phyloP scores from a whole-genome alignment of 2,113 vertebrate genomes.

The Charadrius vociferus region DNA sequence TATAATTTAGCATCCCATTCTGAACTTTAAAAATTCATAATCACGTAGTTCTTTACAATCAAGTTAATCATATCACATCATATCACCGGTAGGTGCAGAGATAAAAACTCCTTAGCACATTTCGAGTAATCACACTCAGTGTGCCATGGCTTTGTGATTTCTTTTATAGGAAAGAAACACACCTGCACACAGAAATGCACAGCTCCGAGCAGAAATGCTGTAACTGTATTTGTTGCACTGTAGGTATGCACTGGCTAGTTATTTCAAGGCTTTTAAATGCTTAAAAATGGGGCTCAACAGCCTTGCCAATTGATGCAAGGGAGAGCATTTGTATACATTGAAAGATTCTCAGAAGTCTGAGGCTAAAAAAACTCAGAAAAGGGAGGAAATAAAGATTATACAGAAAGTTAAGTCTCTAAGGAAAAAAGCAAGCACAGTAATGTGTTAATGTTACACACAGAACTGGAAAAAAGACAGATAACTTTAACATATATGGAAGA shows the following conservation, averaged over 20 bases:
- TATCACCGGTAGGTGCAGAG: background rate
- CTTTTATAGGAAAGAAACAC: background rate
- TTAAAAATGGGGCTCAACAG: background rate
- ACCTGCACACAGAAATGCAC: background rate
- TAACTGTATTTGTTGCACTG: background rate
- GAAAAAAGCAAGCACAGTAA: background rate
- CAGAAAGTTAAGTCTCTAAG: background rate
- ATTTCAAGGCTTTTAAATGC: background rate
- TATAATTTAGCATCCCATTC: background rate
- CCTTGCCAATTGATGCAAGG: background rate
- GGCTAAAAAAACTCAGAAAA: background rate
- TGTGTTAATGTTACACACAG: background rate
- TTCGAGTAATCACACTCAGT: background rate
- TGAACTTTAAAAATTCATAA: background rate
- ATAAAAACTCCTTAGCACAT: background rate
- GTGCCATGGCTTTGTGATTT: background rate
- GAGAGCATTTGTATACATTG: background rate
- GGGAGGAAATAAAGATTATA: background rate
- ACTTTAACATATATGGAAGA: background rate
- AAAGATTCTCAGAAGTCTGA: background rate
- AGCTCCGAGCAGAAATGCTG: background rate
- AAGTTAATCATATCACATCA: background rate
- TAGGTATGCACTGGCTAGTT: background rate
- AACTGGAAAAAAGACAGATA: background rate
- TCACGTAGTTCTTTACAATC: background rate